Conservation (phyloP, 2,113 vertebrate genomes). For the Mesoclemmys tuberculata region DNA sequence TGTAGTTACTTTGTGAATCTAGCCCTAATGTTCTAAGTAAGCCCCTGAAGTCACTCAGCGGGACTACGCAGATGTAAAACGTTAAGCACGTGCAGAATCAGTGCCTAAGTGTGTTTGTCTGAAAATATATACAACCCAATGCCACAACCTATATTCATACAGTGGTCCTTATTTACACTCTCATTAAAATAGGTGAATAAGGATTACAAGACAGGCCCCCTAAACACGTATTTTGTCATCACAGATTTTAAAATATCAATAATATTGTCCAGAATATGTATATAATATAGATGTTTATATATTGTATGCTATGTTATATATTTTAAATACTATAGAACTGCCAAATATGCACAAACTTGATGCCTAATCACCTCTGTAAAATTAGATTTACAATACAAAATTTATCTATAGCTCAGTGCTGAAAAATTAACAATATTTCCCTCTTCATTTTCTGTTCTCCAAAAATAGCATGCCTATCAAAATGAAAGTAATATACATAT, state of each 20-base stretch:
- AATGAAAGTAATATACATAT: not conserved
- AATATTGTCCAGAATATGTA: not conserved
- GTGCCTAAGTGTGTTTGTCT: not conserved
- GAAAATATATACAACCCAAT: not conserved
- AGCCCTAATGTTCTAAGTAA: not conserved
- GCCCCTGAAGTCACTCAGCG: not conserved
- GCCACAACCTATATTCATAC: not conserved
- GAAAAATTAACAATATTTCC: slow-evolving; percentile 5
- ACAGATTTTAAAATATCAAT: not conserved
- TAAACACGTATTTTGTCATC: not conserved
- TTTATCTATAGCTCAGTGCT: not conserved
- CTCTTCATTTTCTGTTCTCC: slow-evolving; percentile 40
- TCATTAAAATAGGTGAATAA: not conserved
- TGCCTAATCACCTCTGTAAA: not conserved
- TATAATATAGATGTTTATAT: not conserved
- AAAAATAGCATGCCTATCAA: slow-evolving; percentile 4
- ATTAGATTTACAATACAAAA: slow-evolving; percentile 25
- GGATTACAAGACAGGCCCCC: not conserved
- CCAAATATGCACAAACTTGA: not conserved
- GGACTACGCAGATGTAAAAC: not conserved
- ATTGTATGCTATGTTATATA: not conserved
- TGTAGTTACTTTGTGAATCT: not conserved
- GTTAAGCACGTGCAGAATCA: not conserved
- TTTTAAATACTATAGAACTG: not conserved
- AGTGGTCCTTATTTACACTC: not conserved